phyloP scores from a whole-genome alignment of 2,113 vertebrate genomes.

The Tringa solitaria region DNA sequence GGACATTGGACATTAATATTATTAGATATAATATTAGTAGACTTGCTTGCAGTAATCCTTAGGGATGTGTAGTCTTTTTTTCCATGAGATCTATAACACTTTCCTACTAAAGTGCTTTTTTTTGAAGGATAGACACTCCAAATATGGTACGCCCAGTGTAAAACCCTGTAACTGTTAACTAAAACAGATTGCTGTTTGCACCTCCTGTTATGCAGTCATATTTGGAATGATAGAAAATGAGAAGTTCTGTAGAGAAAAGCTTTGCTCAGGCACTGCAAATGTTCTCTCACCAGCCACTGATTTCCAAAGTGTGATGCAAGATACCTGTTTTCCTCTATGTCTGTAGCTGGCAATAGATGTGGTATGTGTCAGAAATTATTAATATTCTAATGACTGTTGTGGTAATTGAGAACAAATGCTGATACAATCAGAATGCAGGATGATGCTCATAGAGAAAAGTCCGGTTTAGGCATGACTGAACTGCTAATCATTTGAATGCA shows the following conservation, averaged over 20 bases:
- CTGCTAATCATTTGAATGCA: neutral
- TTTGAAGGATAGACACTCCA: neutral
- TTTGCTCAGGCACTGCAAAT: neutral
- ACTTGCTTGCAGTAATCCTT: neutral
- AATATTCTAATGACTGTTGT: neutral
- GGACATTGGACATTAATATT: too few relatives aligned
- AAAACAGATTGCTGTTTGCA: neutral
- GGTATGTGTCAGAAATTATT: neutral
- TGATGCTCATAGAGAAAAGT: neutral
- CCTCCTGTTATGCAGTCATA: slow-evolving; percentile 8
- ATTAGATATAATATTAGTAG: neutral
- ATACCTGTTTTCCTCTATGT: neutral
- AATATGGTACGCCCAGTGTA: neutral
- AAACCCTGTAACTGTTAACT: slow-evolving; percentile 1
- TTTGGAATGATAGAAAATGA: neutral
- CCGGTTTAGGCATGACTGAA: neutral
- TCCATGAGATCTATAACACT: neutral
- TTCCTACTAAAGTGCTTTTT: neutral
- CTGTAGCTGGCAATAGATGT: neutral
- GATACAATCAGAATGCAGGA: neutral
- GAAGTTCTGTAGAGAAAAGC: neutral
- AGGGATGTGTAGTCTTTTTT: neutral
- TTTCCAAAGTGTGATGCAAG: neutral
- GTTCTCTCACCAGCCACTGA: neutral
- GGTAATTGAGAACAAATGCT: neutral